Conservation (phyloP, 2,797 vertebrate species). For the Austrolebias charrua region DNA sequence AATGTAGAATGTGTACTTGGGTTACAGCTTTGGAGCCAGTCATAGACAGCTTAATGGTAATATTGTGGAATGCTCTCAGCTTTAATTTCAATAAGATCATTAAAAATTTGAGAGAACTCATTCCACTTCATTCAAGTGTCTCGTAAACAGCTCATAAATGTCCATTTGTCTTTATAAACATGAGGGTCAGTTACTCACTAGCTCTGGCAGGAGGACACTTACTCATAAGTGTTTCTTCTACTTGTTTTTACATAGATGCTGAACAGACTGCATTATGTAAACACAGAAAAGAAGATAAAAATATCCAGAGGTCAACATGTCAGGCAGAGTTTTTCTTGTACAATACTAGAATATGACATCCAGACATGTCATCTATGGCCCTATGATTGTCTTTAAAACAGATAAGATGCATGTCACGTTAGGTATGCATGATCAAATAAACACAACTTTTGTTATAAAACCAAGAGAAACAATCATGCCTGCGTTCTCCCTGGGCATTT, state of each 20-base stretch:
- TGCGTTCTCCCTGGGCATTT: too few species aligned
- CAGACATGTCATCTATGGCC: too few species aligned
- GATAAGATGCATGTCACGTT: too few species aligned
- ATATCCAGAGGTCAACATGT: slow-evolving; percentile 37
- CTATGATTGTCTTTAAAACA: too few species aligned
- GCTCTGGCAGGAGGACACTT: slow-evolving; percentile 80
- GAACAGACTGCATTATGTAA: slow-evolving; percentile 79
- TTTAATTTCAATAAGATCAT: slow-evolving; percentile 80
- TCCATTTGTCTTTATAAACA: slow-evolving; percentile 91
- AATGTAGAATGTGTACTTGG: slow-evolving; percentile 54
- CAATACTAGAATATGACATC: too few species aligned
- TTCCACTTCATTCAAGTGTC: slow-evolving; percentile 66
- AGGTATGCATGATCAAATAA: too few species aligned
- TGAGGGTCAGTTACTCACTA: slow-evolving; percentile 88
- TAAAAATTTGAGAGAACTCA: slow-evolving; percentile 66
- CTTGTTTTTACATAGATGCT: slow-evolving; percentile 83
- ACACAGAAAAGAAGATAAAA: slow-evolving; percentile 64
- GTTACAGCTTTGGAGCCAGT: slow-evolving; percentile 62
- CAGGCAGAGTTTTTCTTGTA: slow-evolving; percentile 17
- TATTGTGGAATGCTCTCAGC: slow-evolving; percentile 66
- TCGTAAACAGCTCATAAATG: slow-evolving; percentile 80
- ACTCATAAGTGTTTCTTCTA: slow-evolving; percentile 72
- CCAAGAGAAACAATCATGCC: too few species aligned
- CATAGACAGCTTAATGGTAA: slow-evolving; percentile 76
- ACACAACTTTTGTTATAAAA: too few species aligned